Evolutionary conservation across 2,113 vertebrate genomes (phyloP).

Genomic region (Mixornis gularis): DNA sequence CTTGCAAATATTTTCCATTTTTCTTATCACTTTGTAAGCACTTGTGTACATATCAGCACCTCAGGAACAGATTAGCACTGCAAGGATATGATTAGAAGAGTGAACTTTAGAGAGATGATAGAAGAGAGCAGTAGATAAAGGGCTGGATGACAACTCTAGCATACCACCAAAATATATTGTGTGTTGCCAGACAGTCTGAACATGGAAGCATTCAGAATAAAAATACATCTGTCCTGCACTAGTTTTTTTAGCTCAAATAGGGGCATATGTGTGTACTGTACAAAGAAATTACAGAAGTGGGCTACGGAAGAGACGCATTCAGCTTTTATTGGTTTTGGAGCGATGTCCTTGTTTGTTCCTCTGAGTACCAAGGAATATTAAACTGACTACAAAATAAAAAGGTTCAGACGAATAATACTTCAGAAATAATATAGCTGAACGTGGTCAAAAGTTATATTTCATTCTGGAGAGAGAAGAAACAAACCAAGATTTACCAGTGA

Average conservation of each 20-base stretch:
- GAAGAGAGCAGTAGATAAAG: neutral
- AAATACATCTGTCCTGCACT: neutral
- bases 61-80: neutral
- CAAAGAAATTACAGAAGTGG: neutral
- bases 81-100: accelerated
- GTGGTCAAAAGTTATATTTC: neutral
- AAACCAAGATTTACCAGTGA: neutral
- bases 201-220: neutral
- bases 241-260: neutral
- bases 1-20: neutral
- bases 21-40: neutral
- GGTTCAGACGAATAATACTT: neutral
- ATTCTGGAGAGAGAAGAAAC: neutral
- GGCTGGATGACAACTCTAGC: neutral
- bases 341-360: neutral
- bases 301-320: neutral
- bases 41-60: neutral
- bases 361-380: neutral
- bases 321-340: neutral
- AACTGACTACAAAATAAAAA: neutral
- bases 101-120: neutral
- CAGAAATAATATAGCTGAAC: neutral
- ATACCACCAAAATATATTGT: neutral
- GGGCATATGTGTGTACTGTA: neutral
- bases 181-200: neutral